phyloP scores from a whole-genome alignment of 2,888 invertebrate genomes.

The Sesia apiformis region DNA sequence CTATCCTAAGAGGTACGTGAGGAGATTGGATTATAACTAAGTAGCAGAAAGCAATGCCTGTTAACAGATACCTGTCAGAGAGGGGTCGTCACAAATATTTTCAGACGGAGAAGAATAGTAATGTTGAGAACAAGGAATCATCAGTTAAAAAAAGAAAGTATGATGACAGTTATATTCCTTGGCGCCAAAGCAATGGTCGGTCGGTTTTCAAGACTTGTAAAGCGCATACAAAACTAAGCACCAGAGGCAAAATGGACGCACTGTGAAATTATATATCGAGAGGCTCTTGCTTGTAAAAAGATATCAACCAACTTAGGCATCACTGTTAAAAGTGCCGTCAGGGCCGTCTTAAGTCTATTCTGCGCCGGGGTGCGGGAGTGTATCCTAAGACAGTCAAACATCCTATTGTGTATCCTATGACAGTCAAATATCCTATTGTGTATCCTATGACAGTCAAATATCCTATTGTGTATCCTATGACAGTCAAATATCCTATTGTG shows the following conservation, averaged over 20 bases:
- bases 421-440: no score
- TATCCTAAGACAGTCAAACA: no score
- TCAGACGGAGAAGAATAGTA: conserved; percentile 7
- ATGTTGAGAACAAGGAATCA: conserved; percentile 9
- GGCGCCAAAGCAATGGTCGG: not conserved
- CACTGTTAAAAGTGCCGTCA: no score
- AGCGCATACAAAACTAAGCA: not conserved
- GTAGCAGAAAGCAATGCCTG: conserved; percentile 5
- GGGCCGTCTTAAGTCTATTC: no score
- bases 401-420: no score
- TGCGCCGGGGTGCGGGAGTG: no score
- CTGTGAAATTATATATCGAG: conserved; percentile 8
- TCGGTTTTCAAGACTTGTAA: not conserved
- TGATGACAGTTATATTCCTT: conserved; percentile 8
- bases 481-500: no score
- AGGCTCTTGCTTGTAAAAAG: conserved; percentile 6
- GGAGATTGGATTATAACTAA: no score
- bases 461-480: no score
- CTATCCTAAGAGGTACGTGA: no score
- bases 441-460: no score
- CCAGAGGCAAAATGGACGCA: conserved; percentile 1
- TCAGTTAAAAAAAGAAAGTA: conserved; percentile 7
- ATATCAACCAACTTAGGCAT: not conserved
- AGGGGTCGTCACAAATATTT: conserved; percentile 9
- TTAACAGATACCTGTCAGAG: conserved; percentile 10